These are phyloP conservation scores for Melipona quadrifasciata DNA, from an alignment of 1,140 invertebrate genomes.

Conservation along the genomic window DNA sequence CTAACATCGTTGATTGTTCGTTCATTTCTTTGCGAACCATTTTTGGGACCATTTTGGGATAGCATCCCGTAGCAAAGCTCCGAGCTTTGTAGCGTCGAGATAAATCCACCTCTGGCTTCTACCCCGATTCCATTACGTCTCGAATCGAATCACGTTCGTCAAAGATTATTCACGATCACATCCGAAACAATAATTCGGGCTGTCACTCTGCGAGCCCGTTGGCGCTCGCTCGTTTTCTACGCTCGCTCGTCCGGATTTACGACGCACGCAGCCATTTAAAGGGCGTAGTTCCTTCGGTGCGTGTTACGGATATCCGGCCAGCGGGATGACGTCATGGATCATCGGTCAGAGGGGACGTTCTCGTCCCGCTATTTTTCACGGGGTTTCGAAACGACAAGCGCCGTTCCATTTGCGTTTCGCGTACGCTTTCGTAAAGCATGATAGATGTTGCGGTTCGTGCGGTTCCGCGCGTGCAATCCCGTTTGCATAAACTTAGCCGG, in stretches of 20 bases:
- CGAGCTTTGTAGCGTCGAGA: too few relatives aligned
- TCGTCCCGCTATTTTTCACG: constrained; percentile 65
- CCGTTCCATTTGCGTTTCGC: constrained; percentile 73
- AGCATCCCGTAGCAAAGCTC: too few relatives aligned
- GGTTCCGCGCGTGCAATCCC: neutral
- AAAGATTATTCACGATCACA: neutral
- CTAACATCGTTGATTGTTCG: too few relatives aligned
- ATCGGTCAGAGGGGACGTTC: constrained; percentile 58
- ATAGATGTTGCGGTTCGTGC: constrained; percentile 61
- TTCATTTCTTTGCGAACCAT: too few relatives aligned
- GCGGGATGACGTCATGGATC: constrained; percentile 43
- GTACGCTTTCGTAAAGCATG: constrained; percentile 66
- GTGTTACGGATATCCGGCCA: neutral
- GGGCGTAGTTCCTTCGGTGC: neutral
- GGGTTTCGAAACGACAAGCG: constrained; percentile 56
- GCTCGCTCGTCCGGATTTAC: neutral
- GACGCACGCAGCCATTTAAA: neutral
- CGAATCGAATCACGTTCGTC: neutral
- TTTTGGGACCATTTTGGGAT: too few relatives aligned
- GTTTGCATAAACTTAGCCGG: constrained; percentile 32
- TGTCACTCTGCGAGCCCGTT: neutral
- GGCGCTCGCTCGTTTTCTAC: neutral
- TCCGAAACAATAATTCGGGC: neutral
- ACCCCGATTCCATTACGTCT: neutral
- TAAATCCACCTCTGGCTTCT: too few relatives aligned